Base-by-base conservation (phyloP, 2,888 invertebrate species). In the Andrena fulva region DNA sequence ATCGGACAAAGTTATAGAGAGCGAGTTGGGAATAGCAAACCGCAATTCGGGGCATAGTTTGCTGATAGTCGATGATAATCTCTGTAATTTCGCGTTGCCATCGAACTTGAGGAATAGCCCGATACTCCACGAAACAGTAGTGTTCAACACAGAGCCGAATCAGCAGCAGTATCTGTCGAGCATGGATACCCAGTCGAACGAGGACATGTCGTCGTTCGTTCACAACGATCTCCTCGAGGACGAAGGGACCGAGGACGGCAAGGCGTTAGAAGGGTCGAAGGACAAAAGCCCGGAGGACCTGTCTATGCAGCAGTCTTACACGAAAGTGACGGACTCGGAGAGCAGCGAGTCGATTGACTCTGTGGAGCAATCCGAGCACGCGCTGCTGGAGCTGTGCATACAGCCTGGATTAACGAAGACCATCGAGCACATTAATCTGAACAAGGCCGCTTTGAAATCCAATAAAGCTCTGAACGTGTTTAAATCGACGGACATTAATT, bases 331-430 rank as follows among this genome's bases (percentile, higher is more conserved):
- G 2, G 84, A 89, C 20, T 87, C 87, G 0, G 89, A 89, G 48
- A 93, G 91, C 60, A 92, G 89, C 29, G 92, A 92, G 62, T 93
- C 92, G 0, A 92, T 91, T 29, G 91, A 92, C 60, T 93, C 92
- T 0, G 91, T 93, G 2, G 93, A 93, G 42, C 90, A 91, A 71
- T 93, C 93, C 12, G 92, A 92, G 42, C 93, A 91, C 24, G 91
- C 88, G 2, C 86, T 92, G 4, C 67, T 91, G 5, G 90, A 92
- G 74, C 62, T 92, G 6, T 93, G 93, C 29, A 92, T 91, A 31
- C 89, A 88, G 63, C 77, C 88, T 6, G 77, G 77, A 7, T 31
- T 84, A 33, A 71, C 85, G 48, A 90, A 90, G 6, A 71, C 77
- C 7, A 78, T 86, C n/a, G 71, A 76, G 27, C 73, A 78, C 29